These are phyloP conservation scores for Calephelis nemesis DNA, from an alignment of 1,140 invertebrate genomes.

Conservation along the genomic window DNA sequence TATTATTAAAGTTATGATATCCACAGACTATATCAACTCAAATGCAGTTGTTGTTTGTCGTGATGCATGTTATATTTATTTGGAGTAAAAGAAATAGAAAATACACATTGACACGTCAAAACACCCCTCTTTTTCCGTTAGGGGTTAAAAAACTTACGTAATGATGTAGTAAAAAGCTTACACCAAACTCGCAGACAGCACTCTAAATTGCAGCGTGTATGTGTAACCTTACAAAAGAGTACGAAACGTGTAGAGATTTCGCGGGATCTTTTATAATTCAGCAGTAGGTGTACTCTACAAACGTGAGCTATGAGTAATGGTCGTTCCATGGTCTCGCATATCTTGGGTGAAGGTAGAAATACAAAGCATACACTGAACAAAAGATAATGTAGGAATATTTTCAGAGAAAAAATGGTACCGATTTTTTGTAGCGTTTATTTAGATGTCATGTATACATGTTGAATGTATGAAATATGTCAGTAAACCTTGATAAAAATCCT, in stretches of 20 bases:
- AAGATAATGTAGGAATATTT: constrained; percentile 10
- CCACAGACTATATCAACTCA: too few species aligned
- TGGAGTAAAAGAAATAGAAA: too few species aligned
- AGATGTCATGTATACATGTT: background rate
- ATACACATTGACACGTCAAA: too few species aligned
- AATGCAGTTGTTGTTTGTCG: too few species aligned
- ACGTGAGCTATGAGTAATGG: constrained; percentile 9
- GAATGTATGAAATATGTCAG: too few species aligned
- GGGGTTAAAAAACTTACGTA: background rate
- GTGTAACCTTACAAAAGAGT: background rate
- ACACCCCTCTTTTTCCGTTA: too few species aligned
- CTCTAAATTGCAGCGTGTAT: constrained; percentile 4
- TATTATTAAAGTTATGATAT: too few species aligned
- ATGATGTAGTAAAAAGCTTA: background rate
- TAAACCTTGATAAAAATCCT: too few species aligned
- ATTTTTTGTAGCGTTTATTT: background rate
- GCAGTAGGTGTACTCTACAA: constrained; percentile 5
- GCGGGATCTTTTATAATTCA: constrained; percentile 17
- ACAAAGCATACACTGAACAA: constrained; percentile 12
- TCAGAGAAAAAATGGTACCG: constrained; percentile 1
- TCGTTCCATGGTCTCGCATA: constrained; percentile 14
- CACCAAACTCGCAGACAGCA: background rate
- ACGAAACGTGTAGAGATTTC: constrained; percentile 10
- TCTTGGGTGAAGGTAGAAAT: constrained; percentile 10
- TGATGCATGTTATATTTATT: too few species aligned